Evolutionary conservation across 2,113 vertebrate species (phyloP), one percentile per base, ranked within the genome.

Genomic region (Crocuta crocuta): DNA sequence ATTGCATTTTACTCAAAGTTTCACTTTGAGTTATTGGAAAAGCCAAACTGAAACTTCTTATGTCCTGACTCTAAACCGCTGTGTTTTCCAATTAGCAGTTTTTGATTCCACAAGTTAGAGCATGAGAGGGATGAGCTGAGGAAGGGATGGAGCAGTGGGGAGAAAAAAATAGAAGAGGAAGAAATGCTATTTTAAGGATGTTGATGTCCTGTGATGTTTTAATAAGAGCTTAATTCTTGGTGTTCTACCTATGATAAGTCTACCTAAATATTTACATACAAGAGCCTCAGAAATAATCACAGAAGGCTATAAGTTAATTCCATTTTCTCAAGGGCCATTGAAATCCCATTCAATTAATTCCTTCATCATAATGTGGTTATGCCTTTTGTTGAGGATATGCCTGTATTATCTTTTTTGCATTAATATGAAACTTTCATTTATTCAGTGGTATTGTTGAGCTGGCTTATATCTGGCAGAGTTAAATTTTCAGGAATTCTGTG

Each of bases 1-100:
- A 89, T 76, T n/a, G 5, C 63, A 80, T 92, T 82, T 96, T 80
- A 89, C 17, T 85, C 83, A 81, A 65, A 21, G 13, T 97, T 88
- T 94, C 84, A 96, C 35, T 89, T 66, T 63, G 19, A 93, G 4
- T 95, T 94, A 87, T 43, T 79, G 74, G 50, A 74, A 94, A 94
- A 90, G 4, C 31, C 21, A 79, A 66, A n/a, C 12, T 63, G 24
- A 84, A 82, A 90, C 28, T 95, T 95, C 6, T 1, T 86, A 73
- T 70, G 63, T 45, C 19, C 31, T 95, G 9, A 17, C 39, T 87
- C 26, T 45, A 95, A 82, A 79, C 10, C 66, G 50, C 17, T 66
- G 7, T 65, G 43, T 2, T 82, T 95, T 96, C n/a, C 10, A 74
- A 26, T 94, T 85, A 89, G 58, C 28, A 58, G 10, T 68, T 89